A percentile compares a stretch with the other conserved stretches of the same genome.
These are phyloP conservation scores for Ophonus ardosiacus DNA, from an alignment of 2,888 invertebrate genomes.

Conservation along the genomic window DNA sequence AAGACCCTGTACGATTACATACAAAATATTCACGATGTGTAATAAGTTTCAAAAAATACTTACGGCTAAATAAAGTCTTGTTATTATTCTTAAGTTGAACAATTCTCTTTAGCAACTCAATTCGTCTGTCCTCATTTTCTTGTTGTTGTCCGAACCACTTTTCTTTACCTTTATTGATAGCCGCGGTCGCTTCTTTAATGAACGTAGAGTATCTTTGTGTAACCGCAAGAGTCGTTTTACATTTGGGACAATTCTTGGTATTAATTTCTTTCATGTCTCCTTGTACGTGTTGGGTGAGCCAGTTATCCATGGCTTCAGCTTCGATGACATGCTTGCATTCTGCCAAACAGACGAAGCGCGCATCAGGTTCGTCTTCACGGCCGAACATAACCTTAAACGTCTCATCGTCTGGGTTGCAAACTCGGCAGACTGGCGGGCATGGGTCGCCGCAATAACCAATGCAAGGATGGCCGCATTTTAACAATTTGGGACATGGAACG, in stretches of 20 bases:
- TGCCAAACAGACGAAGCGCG: slow-evolving; percentile 77
- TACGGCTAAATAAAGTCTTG: slow-evolving; percentile 32
- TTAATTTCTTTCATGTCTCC: slow-evolving; percentile 68
- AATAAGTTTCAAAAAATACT: not conserved
- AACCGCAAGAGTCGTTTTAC: slow-evolving; percentile 79
- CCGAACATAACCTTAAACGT: slow-evolving; percentile 76
- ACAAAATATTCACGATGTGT: no score
- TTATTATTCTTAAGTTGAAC: slow-evolving; percentile 9
- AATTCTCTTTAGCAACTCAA: slow-evolving; percentile 60
- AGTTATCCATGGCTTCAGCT: slow-evolving; percentile 75
- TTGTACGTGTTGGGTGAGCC: slow-evolving; percentile 73
- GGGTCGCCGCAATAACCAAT: slow-evolving; percentile 86
- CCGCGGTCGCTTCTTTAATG: slow-evolving; percentile 74
- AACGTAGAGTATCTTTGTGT: slow-evolving; percentile 79
- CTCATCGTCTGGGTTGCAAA: slow-evolving; percentile 78
- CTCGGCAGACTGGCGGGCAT: slow-evolving; percentile 81
- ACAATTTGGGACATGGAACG: slow-evolving; percentile 73
- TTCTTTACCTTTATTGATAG: slow-evolving; percentile 75
- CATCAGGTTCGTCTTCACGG: slow-evolving; percentile 78
- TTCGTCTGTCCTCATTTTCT: slow-evolving; percentile 70
- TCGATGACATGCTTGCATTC: slow-evolving; percentile 78
- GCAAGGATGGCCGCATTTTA: slow-evolving; percentile 81
- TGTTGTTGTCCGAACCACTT: slow-evolving; percentile 73
- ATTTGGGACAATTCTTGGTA: slow-evolving; percentile 78
- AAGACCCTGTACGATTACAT: no score